Evolutionary conservation across 1,140 invertebrate species (phyloP).

Genomic region (Drosophila guanche): DNA sequence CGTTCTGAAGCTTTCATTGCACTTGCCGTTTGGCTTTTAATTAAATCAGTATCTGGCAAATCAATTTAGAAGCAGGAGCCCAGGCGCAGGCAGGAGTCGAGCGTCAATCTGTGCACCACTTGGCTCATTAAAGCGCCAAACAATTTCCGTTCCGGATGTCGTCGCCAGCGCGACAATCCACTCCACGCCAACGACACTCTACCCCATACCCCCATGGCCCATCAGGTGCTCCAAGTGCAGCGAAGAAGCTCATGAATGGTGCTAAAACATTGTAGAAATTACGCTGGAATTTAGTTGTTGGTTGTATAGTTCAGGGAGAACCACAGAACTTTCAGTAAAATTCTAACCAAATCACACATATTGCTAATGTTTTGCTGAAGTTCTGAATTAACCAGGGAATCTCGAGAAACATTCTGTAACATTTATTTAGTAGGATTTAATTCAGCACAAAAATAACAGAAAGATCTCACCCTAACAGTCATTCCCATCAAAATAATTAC

Average conservation of each 20-base stretch:
- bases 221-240: constrained; percentile 2
- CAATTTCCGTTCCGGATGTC: constrained; percentile 62
- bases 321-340: no score
- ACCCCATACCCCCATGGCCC: not conserved
- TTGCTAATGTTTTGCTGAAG: no score
- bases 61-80: constrained; percentile 46
- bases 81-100: not conserved
- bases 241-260: not conserved
- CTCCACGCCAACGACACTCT: constrained; percentile 6
- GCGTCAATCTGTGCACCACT: constrained; percentile 23
- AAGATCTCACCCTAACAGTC: no score
- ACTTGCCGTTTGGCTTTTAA: constrained; percentile 59
- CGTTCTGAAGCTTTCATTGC: constrained; percentile 39
- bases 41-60: constrained; percentile 68
- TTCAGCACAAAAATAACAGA: no score
- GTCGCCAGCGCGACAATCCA: constrained; percentile 46
- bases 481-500: no score
- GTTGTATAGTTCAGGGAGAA: constrained; percentile 14
- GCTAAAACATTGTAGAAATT: constrained; percentile 15
- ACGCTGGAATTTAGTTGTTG: constrained; percentile 13
- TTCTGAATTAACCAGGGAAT: no score
- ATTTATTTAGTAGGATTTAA: no score
- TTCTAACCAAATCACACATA: no score
- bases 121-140: constrained; percentile 72
- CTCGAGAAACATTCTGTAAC: no score